These are phyloP conservation scores for Tor tambroides DNA, from an alignment of 2,113 vertebrate species.

Conservation along the genomic window DNA sequence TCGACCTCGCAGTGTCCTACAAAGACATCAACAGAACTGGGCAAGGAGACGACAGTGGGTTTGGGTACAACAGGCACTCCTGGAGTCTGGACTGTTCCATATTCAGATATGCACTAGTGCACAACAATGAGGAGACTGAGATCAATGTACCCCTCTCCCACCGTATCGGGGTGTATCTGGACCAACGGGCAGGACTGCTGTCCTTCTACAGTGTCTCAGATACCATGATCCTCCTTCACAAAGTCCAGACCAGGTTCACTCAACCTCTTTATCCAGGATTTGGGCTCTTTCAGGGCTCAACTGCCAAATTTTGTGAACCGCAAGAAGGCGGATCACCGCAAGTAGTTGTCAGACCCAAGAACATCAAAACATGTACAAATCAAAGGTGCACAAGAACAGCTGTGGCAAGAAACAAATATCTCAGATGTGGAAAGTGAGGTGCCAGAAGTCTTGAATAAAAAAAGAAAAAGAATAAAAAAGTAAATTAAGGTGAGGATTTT, in stretches of 20 bases:
- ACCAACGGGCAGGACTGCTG: slow-evolving; percentile 43
- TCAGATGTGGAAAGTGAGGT: not conserved
- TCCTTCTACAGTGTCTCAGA: slow-evolving; percentile 50
- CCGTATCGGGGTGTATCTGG: slow-evolving; percentile 52
- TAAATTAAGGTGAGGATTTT: not conserved
- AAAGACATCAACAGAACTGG: slow-evolving; percentile 43
- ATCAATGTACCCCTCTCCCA: slow-evolving; percentile 8
- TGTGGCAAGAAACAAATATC: not conserved
- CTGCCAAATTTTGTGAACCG: not conserved
- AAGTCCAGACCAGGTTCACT: slow-evolving; percentile 31
- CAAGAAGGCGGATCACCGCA: not conserved
- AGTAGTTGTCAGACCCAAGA: not conserved
- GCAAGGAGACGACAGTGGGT: slow-evolving; percentile 26
- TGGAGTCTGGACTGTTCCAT: slow-evolving; percentile 52
- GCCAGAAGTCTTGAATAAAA: not conserved
- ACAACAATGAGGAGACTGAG: slow-evolving; percentile 6
- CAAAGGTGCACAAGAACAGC: not conserved
- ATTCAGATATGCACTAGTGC: slow-evolving; percentile 26
- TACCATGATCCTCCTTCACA: slow-evolving; percentile 46
- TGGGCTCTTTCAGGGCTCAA: slow-evolving; percentile 38
- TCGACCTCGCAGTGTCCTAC: slow-evolving; percentile 44
- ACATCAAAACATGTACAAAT: not conserved
- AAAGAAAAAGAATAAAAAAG: no score
- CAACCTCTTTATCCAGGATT: slow-evolving; percentile 46
- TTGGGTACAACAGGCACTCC: slow-evolving; percentile 48